Evolutionary conservation across 2,113 vertebrate genomes (phyloP).

Genomic region (Otus sunia): DNA sequence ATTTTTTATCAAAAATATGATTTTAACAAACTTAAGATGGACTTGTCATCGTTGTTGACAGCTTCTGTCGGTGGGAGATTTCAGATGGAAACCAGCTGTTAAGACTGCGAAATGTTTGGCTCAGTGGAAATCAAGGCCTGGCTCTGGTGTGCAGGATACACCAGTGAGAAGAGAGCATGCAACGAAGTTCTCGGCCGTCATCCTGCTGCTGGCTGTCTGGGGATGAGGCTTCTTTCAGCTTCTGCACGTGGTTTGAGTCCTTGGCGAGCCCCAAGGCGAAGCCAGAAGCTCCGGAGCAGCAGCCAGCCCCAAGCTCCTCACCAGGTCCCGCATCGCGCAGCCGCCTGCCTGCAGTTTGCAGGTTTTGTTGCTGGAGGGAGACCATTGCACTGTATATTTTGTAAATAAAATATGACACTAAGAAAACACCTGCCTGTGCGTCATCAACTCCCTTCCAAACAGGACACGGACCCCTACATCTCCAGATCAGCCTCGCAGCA

Average conservation of each 20-base stretch:
- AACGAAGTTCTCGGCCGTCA: background rate
- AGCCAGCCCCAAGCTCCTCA: background rate
- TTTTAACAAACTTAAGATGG: background rate
- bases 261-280: background rate
- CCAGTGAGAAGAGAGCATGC: fast-evolving
- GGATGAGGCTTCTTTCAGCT: background rate
- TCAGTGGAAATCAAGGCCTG: background rate
- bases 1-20: background rate
- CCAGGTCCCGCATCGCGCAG: fast-evolving
- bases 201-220: background rate
- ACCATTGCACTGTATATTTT: background rate
- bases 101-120: fast-evolving
- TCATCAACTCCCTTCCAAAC: background rate
- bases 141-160: background rate
- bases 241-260: background rate
- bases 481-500: background rate
- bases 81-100: background rate
- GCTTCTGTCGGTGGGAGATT: background rate
- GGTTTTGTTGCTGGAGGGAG: background rate
- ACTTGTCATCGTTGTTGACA: background rate
- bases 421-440: slow-evolving; percentile 34
- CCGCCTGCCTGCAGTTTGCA: background rate
- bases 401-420: slow-evolving; percentile 60
- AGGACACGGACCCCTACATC: background rate
- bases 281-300: background rate